Conservation (phyloP, 1,140 invertebrate genomes). For the Microvelia longipes region DNA sequence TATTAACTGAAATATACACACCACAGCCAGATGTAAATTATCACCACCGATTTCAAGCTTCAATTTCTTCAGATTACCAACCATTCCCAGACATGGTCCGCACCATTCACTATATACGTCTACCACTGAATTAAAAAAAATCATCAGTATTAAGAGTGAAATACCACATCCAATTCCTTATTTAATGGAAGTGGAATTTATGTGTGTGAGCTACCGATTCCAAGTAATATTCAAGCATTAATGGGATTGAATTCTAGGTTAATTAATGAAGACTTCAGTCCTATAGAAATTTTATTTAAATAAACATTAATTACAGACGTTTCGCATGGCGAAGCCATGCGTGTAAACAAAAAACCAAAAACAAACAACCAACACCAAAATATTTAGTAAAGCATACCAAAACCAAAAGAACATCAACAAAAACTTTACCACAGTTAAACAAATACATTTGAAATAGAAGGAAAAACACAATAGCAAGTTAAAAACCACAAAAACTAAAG, state of each 20-base stretch:
- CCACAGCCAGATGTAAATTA: constrained; percentile 58
- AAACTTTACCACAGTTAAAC: too few relatives aligned
- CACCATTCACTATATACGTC: constrained; percentile 89
- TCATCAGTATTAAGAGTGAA: background rate
- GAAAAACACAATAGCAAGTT: background rate
- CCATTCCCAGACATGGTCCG: constrained; percentile 74
- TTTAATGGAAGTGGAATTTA: background rate
- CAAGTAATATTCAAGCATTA: background rate
- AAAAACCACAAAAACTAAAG: too few relatives aligned
- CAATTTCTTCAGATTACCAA: constrained; percentile 69
- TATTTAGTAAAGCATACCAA: too few relatives aligned
- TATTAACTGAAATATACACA: too few relatives aligned
- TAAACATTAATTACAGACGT: too few relatives aligned
- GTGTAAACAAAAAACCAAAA: background rate
- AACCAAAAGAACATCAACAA: too few relatives aligned
- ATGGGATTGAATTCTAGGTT: too few relatives aligned
- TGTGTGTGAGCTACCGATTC: background rate
- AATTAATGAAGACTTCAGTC: too few relatives aligned
- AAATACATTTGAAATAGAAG: background rate
- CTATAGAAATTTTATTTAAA: too few relatives aligned
- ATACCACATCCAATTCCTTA: background rate
- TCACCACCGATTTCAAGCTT: constrained; percentile 79
- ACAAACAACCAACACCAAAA: too few relatives aligned
- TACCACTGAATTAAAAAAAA: constrained; percentile 41
- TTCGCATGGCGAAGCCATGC: background rate